Percentiles rank a stretch among this genome's conserved stretches.
phyloP scores from a whole-genome alignment of 2,888 invertebrate species.

The Drosophila putrida region DNA sequence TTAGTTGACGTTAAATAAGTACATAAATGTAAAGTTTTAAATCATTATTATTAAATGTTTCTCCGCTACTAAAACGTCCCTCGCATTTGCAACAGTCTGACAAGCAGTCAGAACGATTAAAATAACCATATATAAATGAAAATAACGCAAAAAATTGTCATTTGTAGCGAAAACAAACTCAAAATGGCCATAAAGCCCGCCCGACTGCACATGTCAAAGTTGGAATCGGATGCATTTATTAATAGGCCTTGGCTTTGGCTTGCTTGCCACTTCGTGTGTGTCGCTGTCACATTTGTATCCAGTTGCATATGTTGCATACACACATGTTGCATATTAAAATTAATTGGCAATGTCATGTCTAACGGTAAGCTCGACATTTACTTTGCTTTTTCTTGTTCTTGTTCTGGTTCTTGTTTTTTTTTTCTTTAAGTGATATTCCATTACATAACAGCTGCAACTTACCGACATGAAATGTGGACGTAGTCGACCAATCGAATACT shows the following conservation, averaged over 20 bases:
- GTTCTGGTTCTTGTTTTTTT: conserved; percentile 6
- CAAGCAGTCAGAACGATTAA: conserved; percentile 53
- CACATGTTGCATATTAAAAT: conserved; percentile 67
- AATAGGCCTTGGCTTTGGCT: conserved; percentile 45
- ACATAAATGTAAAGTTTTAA: not conserved
- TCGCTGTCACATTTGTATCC: conserved; percentile 26
- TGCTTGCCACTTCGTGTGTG: conserved; percentile 26
- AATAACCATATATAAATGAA: conserved; percentile 41
- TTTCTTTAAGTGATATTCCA: conserved; percentile 21
- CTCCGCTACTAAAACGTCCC: not conserved
- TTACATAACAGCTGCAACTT: conserved; percentile 81
- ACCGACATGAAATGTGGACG: conserved; percentile 96
- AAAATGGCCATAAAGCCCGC: conserved; percentile 17
- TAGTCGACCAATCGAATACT: conserved; percentile 96
- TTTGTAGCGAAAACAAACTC: conserved; percentile 11
- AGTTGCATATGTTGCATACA: conserved; percentile 31
- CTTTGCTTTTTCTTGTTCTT: not conserved
- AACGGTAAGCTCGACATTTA: conserved; percentile 4
- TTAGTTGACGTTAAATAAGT: not conserved
- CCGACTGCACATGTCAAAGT: conserved; percentile 22
- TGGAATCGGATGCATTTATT: conserved; percentile 41
- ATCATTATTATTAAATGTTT: not conserved
- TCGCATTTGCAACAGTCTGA: conserved; percentile 24
- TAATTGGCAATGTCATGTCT: conserved; percentile 54
- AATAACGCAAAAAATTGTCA: conserved; percentile 29